These are phyloP conservation scores for Diploscapter pachys DNA, from an alignment of 1,140 invertebrate species.

Conservation along the genomic window DNA sequence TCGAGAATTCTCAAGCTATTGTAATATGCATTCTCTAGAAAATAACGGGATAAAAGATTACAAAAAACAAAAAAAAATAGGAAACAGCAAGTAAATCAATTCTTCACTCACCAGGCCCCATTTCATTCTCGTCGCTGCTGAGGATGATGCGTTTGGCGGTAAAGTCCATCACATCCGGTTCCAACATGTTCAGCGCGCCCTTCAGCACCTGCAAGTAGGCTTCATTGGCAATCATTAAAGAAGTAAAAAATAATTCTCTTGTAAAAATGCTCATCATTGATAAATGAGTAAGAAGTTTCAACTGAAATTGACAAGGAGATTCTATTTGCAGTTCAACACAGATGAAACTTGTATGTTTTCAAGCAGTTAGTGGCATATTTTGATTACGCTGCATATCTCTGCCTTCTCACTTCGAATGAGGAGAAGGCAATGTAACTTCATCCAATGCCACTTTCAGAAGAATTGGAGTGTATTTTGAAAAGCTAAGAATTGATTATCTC, in stretches of 20 bases:
- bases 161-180: constrained; percentile 84
- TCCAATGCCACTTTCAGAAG: too few species aligned
- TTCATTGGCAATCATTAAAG: too few species aligned
- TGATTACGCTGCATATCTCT: too few species aligned
- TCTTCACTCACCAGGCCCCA: background rate
- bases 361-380: too few species aligned
- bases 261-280: too few species aligned
- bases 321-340: too few species aligned
- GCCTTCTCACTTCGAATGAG: background rate
- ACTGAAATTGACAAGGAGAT: too few species aligned
- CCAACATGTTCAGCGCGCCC: constrained; percentile 81
- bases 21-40: background rate
- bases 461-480: too few species aligned
- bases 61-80: background rate
- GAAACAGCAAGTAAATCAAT: background rate
- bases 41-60: background rate
- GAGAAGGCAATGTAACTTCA: background rate
- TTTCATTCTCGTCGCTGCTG: constrained; percentile 26
- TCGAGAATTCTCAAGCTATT: background rate
- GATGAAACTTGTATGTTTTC: too few species aligned
- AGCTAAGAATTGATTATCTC: background rate
- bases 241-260: too few species aligned
- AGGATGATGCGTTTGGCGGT: constrained; percentile 66
- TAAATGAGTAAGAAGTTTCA: too few species aligned
- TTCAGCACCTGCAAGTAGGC: constrained; percentile 66